Evolutionary conservation across 2,113 vertebrate genomes (phyloP).

Genomic region (Melierax canorus): DNA sequence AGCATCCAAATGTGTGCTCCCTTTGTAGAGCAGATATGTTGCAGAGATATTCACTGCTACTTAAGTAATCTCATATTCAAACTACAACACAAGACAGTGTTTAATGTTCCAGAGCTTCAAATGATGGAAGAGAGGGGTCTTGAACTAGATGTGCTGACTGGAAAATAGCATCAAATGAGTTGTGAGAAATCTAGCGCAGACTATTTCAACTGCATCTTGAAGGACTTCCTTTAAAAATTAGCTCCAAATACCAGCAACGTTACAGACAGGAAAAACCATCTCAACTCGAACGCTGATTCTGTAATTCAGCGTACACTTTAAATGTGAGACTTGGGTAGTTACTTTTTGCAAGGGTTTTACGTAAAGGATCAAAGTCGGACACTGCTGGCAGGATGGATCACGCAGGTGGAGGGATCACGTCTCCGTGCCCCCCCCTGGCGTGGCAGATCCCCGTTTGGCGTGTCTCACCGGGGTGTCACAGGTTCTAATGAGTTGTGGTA

Average conservation of each 20-base stretch:
- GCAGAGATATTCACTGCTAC: constrained; percentile 1
- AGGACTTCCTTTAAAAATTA: not conserved
- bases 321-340: not conserved
- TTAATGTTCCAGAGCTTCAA: constrained; percentile 50
- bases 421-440: fast-evolving
- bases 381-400: not conserved
- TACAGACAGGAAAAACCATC: not conserved
- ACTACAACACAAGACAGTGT: constrained; percentile 17
- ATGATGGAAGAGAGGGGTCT: constrained; percentile 12
- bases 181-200: not conserved
- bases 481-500: not conserved
- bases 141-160: constrained; percentile 15
- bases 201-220: not conserved
- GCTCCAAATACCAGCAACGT: not conserved
- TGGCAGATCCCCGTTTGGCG: not conserved
- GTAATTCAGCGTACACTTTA: not conserved
- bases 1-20: not conserved
- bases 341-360: not conserved
- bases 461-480: fast-evolving
- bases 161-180: not conserved
- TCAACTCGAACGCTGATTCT: not conserved
- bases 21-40: constrained; percentile 44
- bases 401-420: not conserved
- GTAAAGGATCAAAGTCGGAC: not conserved
- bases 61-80: constrained; percentile 24